Evolutionary conservation across 2,888 invertebrate genomes (phyloP), one percentile per base, ranked within the genome.

Genomic region (Drosophila bunnanda): DNA sequence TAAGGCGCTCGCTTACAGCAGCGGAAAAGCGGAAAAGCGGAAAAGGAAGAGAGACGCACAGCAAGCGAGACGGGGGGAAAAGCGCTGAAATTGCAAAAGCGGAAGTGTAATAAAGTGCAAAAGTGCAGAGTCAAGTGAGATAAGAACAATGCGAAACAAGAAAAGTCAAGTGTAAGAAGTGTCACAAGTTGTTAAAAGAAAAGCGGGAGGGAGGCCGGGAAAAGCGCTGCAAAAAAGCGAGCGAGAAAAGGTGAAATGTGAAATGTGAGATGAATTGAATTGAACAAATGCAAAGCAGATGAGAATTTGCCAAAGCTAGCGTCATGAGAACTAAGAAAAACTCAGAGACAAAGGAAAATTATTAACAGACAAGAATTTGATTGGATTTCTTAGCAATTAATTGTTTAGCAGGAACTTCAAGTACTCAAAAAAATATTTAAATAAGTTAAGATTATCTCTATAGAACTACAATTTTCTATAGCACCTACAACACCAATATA

Each of bases 91-190:
- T 75, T 78, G 76, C 71, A 67, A 76, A 78, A 87, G 70, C 78
- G 79, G 80, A 84, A 77, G 87, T 79, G 68, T 74, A 82, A 87
- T 82, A 85, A 79, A 80, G 67, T 79, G 87, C 79, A 79, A 56
- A 61, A 77, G 61, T 54, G 53, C 68, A 52, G 50, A 64, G 64
- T 65, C 64, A 61, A 70, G 70, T 48, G 71, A 48, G 61, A 61
- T 44, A 66, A 74, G 58, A 68, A 68, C 68, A 68, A 68, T 69
- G 57, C 74, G 65, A 65, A 73, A 73, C 74, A 74, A 66, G 58
- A 73, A 74, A 73, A 74, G 74, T 74, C 74, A 72, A 72, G 66
- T 74, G 74, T 74, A 73, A 65, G 57, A 72, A 73, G 52, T 72
- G 74, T 74, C 65, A 66, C 57, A 66, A 72, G 60, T 70, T 70